Conservation (phyloP, 2,797 vertebrate genomes). For the Decapterus maruadsi region DNA sequence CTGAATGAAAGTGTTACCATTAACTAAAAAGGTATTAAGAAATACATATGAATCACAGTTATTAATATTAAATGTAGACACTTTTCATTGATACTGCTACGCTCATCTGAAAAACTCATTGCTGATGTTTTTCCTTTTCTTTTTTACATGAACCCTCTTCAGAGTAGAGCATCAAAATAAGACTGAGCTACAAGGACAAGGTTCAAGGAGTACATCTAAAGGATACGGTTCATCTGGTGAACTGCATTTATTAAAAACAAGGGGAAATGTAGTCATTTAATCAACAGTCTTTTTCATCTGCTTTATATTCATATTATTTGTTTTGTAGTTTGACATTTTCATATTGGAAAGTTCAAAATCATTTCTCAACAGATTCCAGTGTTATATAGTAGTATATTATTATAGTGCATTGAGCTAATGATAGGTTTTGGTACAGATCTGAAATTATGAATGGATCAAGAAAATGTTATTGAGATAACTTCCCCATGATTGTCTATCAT, state of each 20-base stretch:
- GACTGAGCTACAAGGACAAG: background rate
- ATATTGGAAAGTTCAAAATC: too few relatives aligned
- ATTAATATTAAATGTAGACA: background rate
- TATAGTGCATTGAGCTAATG: background rate
- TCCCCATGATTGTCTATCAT: background rate
- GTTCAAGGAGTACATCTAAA: background rate
- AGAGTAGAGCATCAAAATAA: background rate
- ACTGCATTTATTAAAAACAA: background rate
- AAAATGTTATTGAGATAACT: background rate
- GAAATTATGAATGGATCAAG: background rate
- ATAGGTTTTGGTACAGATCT: background rate
- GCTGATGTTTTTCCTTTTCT: background rate
- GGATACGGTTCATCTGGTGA: background rate
- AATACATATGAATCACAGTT: background rate
- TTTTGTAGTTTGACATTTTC: background rate
- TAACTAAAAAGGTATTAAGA: background rate
- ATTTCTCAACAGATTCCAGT: background rate
- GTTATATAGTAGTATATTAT: background rate
- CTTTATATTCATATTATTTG: background rate
- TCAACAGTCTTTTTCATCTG: slow-evolving; percentile 1
- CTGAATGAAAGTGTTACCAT: background rate
- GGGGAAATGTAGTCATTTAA: background rate
- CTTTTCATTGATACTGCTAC: background rate
- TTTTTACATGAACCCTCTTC: background rate
- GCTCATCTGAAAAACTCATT: background rate